Percentiles rank a stretch among this genome's conserved stretches.
phyloP scores from a whole-genome alignment of 2,797 vertebrate genomes.

The Paratrypauchen microcephalus region DNA sequence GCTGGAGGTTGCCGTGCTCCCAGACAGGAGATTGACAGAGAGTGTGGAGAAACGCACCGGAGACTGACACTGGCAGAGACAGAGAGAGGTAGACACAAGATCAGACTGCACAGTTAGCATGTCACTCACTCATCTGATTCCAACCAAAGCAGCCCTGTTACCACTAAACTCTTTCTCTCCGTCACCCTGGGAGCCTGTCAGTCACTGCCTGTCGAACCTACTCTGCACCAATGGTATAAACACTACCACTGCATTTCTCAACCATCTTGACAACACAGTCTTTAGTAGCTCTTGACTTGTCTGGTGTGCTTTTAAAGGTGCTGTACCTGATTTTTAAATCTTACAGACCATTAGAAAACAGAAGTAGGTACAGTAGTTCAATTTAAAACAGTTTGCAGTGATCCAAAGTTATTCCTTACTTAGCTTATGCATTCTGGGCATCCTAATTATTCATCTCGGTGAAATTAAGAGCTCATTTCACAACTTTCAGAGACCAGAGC shows the following conservation, averaged over 20 bases:
- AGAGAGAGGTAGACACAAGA: constrained; percentile 24
- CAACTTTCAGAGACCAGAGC: too few species aligned
- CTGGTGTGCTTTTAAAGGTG: constrained; percentile 71
- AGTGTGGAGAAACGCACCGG: constrained; percentile 8
- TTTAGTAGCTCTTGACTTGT: constrained; percentile 65
- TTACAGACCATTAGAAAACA: too few species aligned
- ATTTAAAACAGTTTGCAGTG: too few species aligned
- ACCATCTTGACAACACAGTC: constrained; percentile 60
- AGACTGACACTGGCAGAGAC: constrained; percentile 21
- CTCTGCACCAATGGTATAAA: constrained; percentile 43
- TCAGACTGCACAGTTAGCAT: constrained; percentile 34
- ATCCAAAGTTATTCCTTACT: too few species aligned
- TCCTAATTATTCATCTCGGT: too few species aligned
- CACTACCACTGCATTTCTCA: constrained; percentile 35
- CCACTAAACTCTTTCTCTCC: constrained; percentile 35
- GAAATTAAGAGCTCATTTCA: too few species aligned
- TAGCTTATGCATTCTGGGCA: too few species aligned
- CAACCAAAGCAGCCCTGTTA: constrained; percentile 25
- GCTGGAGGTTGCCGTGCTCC: not conserved
- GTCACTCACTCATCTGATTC: constrained; percentile 48
- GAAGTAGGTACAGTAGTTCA: too few species aligned
- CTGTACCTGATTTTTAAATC: too few species aligned
- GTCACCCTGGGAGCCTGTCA: constrained; percentile 29
- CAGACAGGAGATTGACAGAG: constrained; percentile 10
- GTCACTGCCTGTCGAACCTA: constrained; percentile 8